Evolutionary conservation across 1,140 invertebrate species (phyloP).

Genomic region (Teleopsis dalmanni): DNA sequence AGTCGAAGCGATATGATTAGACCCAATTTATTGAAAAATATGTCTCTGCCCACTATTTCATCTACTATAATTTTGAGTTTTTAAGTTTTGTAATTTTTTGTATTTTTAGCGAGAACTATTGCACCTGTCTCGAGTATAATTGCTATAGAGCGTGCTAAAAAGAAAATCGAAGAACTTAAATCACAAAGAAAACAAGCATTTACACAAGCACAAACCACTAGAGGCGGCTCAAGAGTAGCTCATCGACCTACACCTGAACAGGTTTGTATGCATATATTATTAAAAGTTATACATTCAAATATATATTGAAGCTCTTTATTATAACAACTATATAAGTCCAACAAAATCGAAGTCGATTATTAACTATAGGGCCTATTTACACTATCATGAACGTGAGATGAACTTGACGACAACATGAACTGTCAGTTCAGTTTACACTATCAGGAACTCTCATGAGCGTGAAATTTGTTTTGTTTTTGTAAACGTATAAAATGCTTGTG

Average conservation of each 20-base stretch:
- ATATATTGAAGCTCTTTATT: too few relatives aligned
- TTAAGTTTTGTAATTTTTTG: too few relatives aligned
- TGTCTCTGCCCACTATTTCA: background rate
- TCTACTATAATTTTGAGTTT: background rate
- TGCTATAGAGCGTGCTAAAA: constrained; percentile 52
- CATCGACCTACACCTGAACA: constrained; percentile 47
- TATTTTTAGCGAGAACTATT: constrained; percentile 45
- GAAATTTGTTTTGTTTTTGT: too few relatives aligned
- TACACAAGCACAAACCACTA: constrained; percentile 61
- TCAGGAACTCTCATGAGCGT: too few relatives aligned
- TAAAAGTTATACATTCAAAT: background rate
- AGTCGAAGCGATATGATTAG: background rate
- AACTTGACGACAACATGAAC: constrained; percentile 1
- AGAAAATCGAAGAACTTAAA: constrained; percentile 47
- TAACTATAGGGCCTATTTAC: too few relatives aligned
- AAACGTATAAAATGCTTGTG: too few relatives aligned
- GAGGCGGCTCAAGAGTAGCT: constrained; percentile 59
- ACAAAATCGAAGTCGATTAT: too few relatives aligned
- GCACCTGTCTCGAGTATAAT: constrained; percentile 55
- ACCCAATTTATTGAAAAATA: background rate
- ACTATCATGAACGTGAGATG: too few relatives aligned
- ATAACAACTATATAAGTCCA: too few relatives aligned
- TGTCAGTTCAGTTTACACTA: background rate
- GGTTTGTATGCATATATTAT: too few relatives aligned
- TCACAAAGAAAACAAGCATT: constrained; percentile 43